phyloP scores from a whole-genome alignment of 2,797 vertebrate genomes.

The Neoniphon sammara region DNA sequence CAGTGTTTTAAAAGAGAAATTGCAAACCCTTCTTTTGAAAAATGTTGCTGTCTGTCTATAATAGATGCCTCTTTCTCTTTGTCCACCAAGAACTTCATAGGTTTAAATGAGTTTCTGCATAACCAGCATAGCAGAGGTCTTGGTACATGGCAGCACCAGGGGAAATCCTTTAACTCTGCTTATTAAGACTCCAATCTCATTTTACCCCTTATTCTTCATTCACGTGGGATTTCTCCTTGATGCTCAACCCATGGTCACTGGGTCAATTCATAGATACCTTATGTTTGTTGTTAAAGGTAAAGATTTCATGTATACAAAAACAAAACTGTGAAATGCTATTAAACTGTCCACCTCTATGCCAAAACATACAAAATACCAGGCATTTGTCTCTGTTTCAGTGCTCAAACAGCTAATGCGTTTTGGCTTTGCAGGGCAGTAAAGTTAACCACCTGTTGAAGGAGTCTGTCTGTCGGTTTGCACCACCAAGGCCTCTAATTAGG shows the following conservation, averaged over 20 bases:
- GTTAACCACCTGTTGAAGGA: slow-evolving; percentile 61
- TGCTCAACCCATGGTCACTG: neutral
- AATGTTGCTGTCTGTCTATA: neutral
- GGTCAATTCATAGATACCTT: neutral
- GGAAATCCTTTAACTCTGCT: slow-evolving; percentile 19
- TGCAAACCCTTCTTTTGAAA: neutral
- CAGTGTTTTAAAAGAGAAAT: slow-evolving; percentile 21
- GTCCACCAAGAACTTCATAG: slow-evolving; percentile 7
- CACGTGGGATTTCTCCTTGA: slow-evolving; percentile 20
- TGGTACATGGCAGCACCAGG: slow-evolving; percentile 25
- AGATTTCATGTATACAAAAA: neutral
- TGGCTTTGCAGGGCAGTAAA: slow-evolving; percentile 49
- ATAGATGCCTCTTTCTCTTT: neutral
- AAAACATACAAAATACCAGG: neutral
- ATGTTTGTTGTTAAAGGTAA: too few relatives aligned
- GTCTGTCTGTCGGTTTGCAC: slow-evolving; percentile 48
- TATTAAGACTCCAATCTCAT: slow-evolving; percentile 19
- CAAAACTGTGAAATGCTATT: neutral
- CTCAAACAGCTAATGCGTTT: slow-evolving; percentile 21
- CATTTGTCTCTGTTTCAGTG: neutral
- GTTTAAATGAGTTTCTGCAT: neutral
- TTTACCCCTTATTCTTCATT: slow-evolving; percentile 16
- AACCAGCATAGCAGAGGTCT: neutral
- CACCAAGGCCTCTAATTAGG: slow-evolving; percentile 66
- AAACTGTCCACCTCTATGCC: neutral